Percentiles rank a stretch among this genome's conserved stretches.
Evolutionary conservation across 2,113 vertebrate species (phyloP).

Genomic region (Chrysemys picta): DNA sequence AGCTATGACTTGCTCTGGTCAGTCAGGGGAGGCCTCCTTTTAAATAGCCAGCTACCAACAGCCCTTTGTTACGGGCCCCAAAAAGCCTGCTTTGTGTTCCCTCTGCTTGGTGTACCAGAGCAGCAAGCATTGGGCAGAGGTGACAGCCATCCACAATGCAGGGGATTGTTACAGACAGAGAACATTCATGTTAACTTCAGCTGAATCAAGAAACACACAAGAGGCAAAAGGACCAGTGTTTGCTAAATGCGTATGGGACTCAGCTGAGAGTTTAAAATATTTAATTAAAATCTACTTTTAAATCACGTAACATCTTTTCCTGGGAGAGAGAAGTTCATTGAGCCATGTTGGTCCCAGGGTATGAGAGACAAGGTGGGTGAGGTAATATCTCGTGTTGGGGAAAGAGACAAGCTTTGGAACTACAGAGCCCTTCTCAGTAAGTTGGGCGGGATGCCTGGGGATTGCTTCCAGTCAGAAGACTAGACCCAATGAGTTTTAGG

Average conservation of each 20-base stretch:
- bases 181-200: background rate
- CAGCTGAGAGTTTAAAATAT: background rate
- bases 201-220: fast-evolving
- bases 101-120: background rate
- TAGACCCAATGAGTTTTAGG: fast-evolving
- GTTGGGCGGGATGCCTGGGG: fast-evolving
- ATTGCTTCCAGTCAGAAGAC: background rate
- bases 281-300: background rate
- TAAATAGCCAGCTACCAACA: background rate
- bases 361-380: background rate
- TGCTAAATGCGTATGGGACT: background rate
- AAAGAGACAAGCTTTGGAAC: background rate
- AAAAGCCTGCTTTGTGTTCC: fast-evolving
- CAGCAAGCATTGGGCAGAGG: background rate
- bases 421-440: background rate
- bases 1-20: fast-evolving
- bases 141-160: background rate
- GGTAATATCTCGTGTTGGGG: background rate
- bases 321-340: fast-evolving
- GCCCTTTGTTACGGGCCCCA: fast-evolving
- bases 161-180: background rate
- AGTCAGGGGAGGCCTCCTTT: background rate
- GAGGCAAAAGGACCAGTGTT: background rate
- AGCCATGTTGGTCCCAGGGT: background rate
- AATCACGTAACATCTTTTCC: background rate